Base-by-base conservation (phyloP, 2,113 vertebrate species). In the Odobenus rosmarus region DNA sequence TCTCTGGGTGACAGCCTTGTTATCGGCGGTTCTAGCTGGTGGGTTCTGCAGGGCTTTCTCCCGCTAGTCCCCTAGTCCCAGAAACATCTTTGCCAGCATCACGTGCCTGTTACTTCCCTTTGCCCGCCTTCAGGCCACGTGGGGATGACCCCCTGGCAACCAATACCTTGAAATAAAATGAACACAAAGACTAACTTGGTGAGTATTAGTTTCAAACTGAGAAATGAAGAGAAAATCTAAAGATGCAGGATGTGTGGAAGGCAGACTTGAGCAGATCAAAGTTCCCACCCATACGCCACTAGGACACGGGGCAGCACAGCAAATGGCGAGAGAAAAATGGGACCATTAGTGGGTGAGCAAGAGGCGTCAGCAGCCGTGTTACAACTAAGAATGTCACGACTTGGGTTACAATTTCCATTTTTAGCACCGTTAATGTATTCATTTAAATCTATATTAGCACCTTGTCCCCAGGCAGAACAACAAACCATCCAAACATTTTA, bases 391-490 rank as follows among this genome's bases (percentile, higher is more conserved):
- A 98, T 96, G 98, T 92, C 31, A 3, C 26, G 98, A 95, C 93
- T 97, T 98, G 97, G 95, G 96, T 98, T 98, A 96, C 59, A 57
- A 82, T 76, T 96, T 97, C 64, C 89, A 93, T 96, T 97, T 98
- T 99, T 99, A 99, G 99, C 99, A 99, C 99, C 99, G 87, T 99
- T 99, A 99, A 98, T 99, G 98, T 98, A 90, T 98, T 98, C 88
- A 92, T 98, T 99, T 99, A 99, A 96, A 98, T 98, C 99, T 99
- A 99, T 98, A 99, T 99, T 99, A 99, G 99, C 99, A 99, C 99
- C 99, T 99, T 98, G 98, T 99, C 99, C 98, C 98, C 98, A 96
- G 98, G 98, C 98, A 97, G 98, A 98, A 97, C 93, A 89, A 93
- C 87, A 96, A 96, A 96, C 97, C 95, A 98, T 98, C 98, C 97